Base-by-base conservation (phyloP, 2,113 vertebrate genomes). In the Dipodomys spectabilis region DNA sequence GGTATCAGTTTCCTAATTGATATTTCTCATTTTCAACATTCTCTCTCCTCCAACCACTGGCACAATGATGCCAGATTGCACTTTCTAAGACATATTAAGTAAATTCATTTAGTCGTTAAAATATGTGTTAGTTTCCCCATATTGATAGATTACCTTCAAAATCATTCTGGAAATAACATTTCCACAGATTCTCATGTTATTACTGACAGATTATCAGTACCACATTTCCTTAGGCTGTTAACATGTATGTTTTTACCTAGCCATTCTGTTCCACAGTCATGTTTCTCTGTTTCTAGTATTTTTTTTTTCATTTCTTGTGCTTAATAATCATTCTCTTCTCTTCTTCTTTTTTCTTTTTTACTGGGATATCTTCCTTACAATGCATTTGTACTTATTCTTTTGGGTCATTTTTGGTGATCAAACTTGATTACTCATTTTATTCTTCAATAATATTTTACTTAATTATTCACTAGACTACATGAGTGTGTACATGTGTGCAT, bases 311-410 rank as follows among this genome's bases (percentile, higher is more conserved):
- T 77, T 68, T 19, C 19, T 82, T 30, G 11, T 13, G 5, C 12
- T 30, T 74, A 28, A 30, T 4, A 15, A 3, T 45, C 13, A 84
- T 82, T 80, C n/a, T 22, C 27, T 86, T n/a, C 11, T 53, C 18
- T 82, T 95, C 53, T 81, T 16, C 7, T 85, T 78, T 25, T 65
- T 13, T 75, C 83, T 27, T 90, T 82, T 71, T 15, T 32, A 15
- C 5, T 65, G 30, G 5, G 12, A 49, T 75, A 67, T 91, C 32
- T 73, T 87, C 6, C 1, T 64, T 84, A 53, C 4, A 8, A 53
- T n/a, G 28, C 7, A 73, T 45, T 15, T 12, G 6, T 67, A 65
- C 3, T 90, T 12, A 53, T 0, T 79, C 3, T 39, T 92, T 90
- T 62, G 16, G 27, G 68, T 73, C 35, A 71, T 35, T 13, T 77